Evolutionary conservation across 2,113 vertebrate species (phyloP).

Genomic region (Theristicus caerulescens): DNA sequence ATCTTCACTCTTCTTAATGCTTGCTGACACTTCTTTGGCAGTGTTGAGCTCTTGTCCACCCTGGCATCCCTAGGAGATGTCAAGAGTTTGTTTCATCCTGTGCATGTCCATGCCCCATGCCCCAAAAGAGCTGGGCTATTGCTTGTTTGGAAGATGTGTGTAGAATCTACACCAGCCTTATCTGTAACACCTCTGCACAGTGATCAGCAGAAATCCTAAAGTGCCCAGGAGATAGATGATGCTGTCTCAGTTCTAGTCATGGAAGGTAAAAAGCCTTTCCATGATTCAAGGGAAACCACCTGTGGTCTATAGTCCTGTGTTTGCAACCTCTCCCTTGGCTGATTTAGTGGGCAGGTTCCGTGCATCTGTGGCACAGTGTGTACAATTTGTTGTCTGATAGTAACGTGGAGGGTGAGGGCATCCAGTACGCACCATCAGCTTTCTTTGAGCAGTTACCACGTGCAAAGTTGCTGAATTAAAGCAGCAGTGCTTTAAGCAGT

Average conservation of each 20-base stretch:
- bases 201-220: background rate
- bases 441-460: background rate
- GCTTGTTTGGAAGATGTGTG: background rate
- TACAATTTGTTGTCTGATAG: background rate
- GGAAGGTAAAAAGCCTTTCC: background rate
- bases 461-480: background rate
- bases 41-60: background rate
- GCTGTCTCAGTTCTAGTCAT: background rate
- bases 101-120: background rate
- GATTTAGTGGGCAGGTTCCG: background rate
- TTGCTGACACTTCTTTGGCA: background rate
- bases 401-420: background rate
- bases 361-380: background rate
- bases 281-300: fast-evolving
- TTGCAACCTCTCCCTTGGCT: background rate
- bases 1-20: background rate
- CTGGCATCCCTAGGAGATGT: background rate
- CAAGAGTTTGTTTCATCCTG: background rate
- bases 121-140: background rate
- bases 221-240: background rate
- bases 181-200: too few species aligned
- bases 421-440: background rate
- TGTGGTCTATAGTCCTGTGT: background rate
- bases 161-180: background rate
- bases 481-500: background rate